Base-by-base conservation (phyloP, 2,888 invertebrate species). In the Trissonchulus latispiculum region DNA sequence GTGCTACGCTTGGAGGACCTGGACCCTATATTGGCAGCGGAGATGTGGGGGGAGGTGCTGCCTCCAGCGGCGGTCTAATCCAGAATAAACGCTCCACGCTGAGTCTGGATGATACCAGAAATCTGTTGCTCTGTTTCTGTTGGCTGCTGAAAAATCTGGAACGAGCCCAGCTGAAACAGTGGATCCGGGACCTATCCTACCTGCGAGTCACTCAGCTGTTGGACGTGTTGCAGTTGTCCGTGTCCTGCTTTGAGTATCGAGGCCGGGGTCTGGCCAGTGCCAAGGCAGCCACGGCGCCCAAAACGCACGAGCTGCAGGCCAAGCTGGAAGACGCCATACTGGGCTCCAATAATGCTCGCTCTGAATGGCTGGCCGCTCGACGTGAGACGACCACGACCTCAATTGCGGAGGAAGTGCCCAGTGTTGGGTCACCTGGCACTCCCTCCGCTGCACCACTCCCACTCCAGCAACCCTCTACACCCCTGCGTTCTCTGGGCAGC, bases 221-320 rank as follows among this genome's bases (percentile, higher is more conserved):
- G 33, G 91, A 93, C 81, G 88, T 95, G 1, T 84, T 96, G 23
- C 91, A 93, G 83, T 89, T 91, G 37, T 90, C 90, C 79, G 90
- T 92, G 75, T 90, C 91, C 75, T 92, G 92, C 80, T 95, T 95
- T 83, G 95, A 96, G 85, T 95, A 95, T 83, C 91, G 90, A 87
- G 89, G 72, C 28, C 62, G 70, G n/a, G 64, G 15, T 23, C 48
- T 48, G 48, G 48, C 48, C 23, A 72, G 31, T 62, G 75, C 48
- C 48, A 36, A n/a, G 37, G 69, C 1, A 36, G 66, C 36, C 35
- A 33, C 36, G 69, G 36, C 48, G 3, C n/a, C 29, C 33, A 61
- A 36, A n/a, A n/a, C 29, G 2, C 33, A n/a, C 2, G 36, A 70
- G 8, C 36, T 36, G 80, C 91, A 93, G 80, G 90, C 92, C 0